Percentiles rank a stretch among this genome's conserved stretches.
Evolutionary conservation across 1,140 invertebrate genomes (phyloP).

Genomic region (Drosophila biarmipes): DNA sequence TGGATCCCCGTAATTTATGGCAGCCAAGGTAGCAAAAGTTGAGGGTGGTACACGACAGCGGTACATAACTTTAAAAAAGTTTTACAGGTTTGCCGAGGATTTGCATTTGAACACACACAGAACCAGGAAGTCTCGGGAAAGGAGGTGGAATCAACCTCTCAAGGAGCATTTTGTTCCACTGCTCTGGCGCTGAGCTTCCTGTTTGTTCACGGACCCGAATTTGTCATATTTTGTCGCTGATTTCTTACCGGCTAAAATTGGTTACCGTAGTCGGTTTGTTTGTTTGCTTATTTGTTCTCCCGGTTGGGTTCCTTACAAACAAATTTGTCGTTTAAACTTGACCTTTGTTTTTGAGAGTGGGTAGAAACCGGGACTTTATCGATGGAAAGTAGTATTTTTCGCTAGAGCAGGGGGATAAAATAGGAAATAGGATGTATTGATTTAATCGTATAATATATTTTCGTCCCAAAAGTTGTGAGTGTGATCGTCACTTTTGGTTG

Average conservation of each 20-base stretch:
- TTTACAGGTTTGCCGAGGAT: conserved; percentile 74
- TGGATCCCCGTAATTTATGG: conserved; percentile 71
- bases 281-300: conserved; percentile 33
- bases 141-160: conserved; percentile 21
- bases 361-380: not conserved
- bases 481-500: too few species aligned
- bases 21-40: conserved; percentile 75
- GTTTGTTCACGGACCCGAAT: conserved; percentile 54
- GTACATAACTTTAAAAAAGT: conserved; percentile 73
- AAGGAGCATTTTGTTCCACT: conserved; percentile 49
- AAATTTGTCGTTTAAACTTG: conserved; percentile 55
- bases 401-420: too few species aligned
- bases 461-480: too few species aligned
- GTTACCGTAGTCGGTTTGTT: conserved; percentile 38
- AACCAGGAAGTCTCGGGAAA: conserved; percentile 14
- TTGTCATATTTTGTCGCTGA: conserved; percentile 61
- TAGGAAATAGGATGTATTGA: too few species aligned
- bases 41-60: conserved; percentile 17
- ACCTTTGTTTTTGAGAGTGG: conserved; percentile 28
- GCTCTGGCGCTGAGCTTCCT: conserved; percentile 46
- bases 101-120: conserved; percentile 71
- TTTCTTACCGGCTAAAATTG: conserved; percentile 47
- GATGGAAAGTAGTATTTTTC: too few species aligned
- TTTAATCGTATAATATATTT: too few species aligned
- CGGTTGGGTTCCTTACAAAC: conserved; percentile 40